Evolutionary conservation across 2,888 invertebrate genomes (phyloP), one percentile per base, ranked within the genome.

Genomic region (Agonopterix subpropinquella): DNA sequence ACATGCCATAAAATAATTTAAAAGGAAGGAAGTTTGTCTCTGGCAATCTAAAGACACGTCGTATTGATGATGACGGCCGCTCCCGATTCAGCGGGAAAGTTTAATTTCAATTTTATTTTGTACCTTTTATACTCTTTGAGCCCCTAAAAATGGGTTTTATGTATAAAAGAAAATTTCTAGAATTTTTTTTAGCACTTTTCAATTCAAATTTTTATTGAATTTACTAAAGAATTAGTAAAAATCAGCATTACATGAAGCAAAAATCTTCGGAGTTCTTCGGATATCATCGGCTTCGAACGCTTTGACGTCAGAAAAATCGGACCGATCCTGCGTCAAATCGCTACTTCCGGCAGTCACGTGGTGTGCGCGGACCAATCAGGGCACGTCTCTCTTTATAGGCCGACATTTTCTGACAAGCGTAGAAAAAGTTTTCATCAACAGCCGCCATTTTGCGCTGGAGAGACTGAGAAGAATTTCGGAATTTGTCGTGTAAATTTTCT

Each of bases 371-470:
- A 64, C 90, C 89, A 90, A 89, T 89, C 80, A 76, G 57, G 70
- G 53, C 51, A 64, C 73, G 67, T 68, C 61, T 72, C 71, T 72
- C 80, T 78, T 73, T 81, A 74, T 80, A 84, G 89, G 85, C 89
- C 87, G 89, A 89, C 89, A 87, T 88, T 88, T 93, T 94, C 92
- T 95, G 95, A 95, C 95, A 95, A 95, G 95, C 95, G 94, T 94
- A 94, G 93, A 94, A 95, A 95, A 95, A 95, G 93, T 95, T 94
- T 92, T 94, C 94, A 94, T 94, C 95, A 95, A 94, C 94, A 94
- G 95, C 95, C 94, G 95, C 96, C 96, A 96, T 96, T 93, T 96
- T 96, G 94, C 92, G 92, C 92, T 92, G 92, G 90, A 90, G 91
- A 91, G 92, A 92, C 92, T 92, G 90, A 91, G 92, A 91, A 90